Evolutionary conservation across 2,113 vertebrate genomes (phyloP).

Genomic region (Seriola quinqueradiata): DNA sequence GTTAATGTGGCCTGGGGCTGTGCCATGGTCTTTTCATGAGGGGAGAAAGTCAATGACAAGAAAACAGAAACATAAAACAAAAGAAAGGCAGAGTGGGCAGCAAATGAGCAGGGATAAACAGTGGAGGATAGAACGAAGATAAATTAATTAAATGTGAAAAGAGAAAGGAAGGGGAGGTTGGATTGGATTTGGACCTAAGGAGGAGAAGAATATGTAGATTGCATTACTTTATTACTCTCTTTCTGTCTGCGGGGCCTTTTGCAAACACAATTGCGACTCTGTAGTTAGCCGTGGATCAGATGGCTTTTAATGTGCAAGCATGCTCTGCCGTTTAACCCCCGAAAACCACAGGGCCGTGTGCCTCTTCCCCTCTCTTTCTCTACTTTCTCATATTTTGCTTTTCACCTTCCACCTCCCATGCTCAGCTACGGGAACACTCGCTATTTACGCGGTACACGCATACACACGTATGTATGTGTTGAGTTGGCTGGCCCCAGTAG

Average conservation of each 20-base stretch:
- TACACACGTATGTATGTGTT: conserved; percentile 25
- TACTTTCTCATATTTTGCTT: conserved; percentile 28
- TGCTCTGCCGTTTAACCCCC: conserved; percentile 80
- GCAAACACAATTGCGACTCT: conserved; percentile 61
- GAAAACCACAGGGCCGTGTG: conserved; percentile 67
- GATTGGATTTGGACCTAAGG: conserved; percentile 46
- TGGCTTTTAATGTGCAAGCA: conserved; percentile 82
- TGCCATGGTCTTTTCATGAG: conserved; percentile 24
- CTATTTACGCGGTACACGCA: conserved; percentile 21
- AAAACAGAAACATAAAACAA: conserved; percentile 11
- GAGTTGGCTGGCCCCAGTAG: conserved; percentile 68
- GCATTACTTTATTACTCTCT: conserved; percentile 33
- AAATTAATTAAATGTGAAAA: conserved; percentile 14
- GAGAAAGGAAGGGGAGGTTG: neutral
- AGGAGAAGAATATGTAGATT: conserved; percentile 25
- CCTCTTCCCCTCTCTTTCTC: conserved; percentile 37
- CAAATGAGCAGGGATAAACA: conserved; percentile 1
- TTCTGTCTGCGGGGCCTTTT: conserved; percentile 59
- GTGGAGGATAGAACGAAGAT: conserved; percentile 11
- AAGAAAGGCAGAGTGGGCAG: neutral
- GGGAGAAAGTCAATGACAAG: conserved; percentile 29
- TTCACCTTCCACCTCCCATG: conserved; percentile 39
- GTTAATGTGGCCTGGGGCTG: conserved; percentile 47
- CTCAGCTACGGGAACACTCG: conserved; percentile 28
- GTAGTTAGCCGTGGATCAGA: conserved; percentile 69